phyloP scores from a whole-genome alignment of 2,113 vertebrate genomes.

The Drymodes brunneopygia region DNA sequence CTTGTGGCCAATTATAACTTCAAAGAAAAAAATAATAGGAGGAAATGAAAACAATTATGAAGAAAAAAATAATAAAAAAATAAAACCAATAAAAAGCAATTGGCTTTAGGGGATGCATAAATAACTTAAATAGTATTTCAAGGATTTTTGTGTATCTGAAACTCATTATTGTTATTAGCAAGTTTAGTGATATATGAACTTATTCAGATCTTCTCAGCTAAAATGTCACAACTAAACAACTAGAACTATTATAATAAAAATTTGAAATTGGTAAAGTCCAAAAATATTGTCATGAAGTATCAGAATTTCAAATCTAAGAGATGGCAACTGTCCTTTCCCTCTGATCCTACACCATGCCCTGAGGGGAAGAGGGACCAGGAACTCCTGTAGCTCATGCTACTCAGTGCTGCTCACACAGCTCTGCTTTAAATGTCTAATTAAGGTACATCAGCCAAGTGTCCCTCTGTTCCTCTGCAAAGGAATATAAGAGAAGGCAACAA shows the following conservation, averaged over 20 bases:
- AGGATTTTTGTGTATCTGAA: background rate
- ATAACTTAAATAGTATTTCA: background rate
- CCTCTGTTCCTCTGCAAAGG: background rate
- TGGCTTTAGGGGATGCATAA: background rate
- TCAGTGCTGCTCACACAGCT: background rate
- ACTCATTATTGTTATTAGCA: background rate
- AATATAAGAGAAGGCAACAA: background rate
- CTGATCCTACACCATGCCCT: background rate
- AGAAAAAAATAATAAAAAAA: background rate
- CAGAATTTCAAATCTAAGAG: background rate
- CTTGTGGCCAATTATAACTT: background rate
- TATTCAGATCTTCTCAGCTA: background rate
- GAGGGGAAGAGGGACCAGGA: background rate
- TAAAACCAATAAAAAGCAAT: background rate
- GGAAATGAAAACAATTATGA: background rate
- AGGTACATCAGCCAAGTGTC: background rate
- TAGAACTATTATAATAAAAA: background rate
- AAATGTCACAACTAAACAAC: background rate
- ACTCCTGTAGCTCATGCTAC: background rate
- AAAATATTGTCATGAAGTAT: background rate
- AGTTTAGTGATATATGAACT: background rate
- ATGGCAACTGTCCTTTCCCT: background rate
- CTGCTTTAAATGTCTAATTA: background rate
- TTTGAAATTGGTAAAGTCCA: background rate
- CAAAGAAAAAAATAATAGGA: background rate